Conservation (phyloP, 2,113 vertebrate species). For the Brachyhypopomus occidentalis region DNA sequence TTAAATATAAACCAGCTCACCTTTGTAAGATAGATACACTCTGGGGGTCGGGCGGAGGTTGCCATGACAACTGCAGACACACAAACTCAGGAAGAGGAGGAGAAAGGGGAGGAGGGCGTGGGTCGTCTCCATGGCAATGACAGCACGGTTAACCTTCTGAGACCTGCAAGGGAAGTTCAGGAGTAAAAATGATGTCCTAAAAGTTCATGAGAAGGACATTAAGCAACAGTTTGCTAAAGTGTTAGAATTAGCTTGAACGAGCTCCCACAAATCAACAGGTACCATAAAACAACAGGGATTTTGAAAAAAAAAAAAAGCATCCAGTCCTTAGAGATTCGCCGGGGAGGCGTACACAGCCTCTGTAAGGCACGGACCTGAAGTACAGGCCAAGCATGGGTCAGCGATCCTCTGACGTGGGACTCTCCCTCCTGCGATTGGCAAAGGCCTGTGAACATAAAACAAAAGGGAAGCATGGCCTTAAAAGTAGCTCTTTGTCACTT, state of each 20-base stretch:
- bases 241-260: background rate
- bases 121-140: slow-evolving; percentile 58
- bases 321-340: slow-evolving; percentile 9
- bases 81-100: slow-evolving; percentile 60
- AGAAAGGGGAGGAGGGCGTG: slow-evolving; percentile 55
- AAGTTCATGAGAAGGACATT: slow-evolving; percentile 21
- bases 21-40: slow-evolving; percentile 65
- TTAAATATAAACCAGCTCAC: slow-evolving; percentile 50
- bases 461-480: slow-evolving; percentile 27
- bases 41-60: slow-evolving; percentile 59
- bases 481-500: slow-evolving; percentile 22
- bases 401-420: slow-evolving; percentile 3
- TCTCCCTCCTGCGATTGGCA: slow-evolving; percentile 6
- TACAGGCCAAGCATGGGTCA: slow-evolving; percentile 42
- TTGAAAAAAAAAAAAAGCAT: background rate
- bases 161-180: slow-evolving; percentile 54
- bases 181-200: background rate
- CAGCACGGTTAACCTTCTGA: slow-evolving; percentile 57
- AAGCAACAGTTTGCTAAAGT: slow-evolving; percentile 3
- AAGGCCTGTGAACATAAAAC: slow-evolving; percentile 12
- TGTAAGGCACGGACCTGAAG: slow-evolving; percentile 40
- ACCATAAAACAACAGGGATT: slow-evolving; percentile 9
- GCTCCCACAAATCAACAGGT: slow-evolving; percentile 34
- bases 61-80: slow-evolving; percentile 58
- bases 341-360: slow-evolving; percentile 27